Percentiles rank a stretch among this genome's conserved stretches.
Conservation (phyloP, 1,140 invertebrate genomes). For the Zaprionus davidi region DNA sequence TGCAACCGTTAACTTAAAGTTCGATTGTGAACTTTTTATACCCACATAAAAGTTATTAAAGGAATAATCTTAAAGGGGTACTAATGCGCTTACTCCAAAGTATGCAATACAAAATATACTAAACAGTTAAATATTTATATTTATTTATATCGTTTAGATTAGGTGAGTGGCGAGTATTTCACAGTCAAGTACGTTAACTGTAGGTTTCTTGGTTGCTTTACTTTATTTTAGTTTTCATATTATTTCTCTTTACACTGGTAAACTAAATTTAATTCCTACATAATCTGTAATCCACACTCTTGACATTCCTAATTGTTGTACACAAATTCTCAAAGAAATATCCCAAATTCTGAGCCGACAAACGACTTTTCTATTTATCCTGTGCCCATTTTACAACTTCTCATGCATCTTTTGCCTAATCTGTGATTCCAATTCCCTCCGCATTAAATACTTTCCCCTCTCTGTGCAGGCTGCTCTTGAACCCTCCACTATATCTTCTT, state of each 20-base stretch:
- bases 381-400: neutral
- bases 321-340: neutral
- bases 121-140: too few relatives aligned
- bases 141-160: too few relatives aligned
- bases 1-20: neutral
- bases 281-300: neutral
- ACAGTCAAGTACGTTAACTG: too few relatives aligned
- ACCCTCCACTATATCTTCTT: neutral
- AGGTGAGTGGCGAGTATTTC: too few relatives aligned
- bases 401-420: neutral
- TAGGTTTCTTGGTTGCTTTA: too few relatives aligned
- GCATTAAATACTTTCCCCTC: neutral
- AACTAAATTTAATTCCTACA: neutral
- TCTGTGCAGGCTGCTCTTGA: neutral
- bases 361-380: neutral
- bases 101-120: too few relatives aligned
- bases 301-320: neutral
- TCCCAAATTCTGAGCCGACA: neutral
- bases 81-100: too few relatives aligned
- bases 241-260: too few relatives aligned
- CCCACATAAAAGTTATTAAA: too few relatives aligned
- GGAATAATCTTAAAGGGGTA: too few relatives aligned
- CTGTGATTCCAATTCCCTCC: conserved; percentile 1
- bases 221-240: too few relatives aligned
- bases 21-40: neutral